These are phyloP conservation scores for Lasioglossum albipes DNA, from an alignment of 1,140 invertebrate species.

Conservation along the genomic window DNA sequence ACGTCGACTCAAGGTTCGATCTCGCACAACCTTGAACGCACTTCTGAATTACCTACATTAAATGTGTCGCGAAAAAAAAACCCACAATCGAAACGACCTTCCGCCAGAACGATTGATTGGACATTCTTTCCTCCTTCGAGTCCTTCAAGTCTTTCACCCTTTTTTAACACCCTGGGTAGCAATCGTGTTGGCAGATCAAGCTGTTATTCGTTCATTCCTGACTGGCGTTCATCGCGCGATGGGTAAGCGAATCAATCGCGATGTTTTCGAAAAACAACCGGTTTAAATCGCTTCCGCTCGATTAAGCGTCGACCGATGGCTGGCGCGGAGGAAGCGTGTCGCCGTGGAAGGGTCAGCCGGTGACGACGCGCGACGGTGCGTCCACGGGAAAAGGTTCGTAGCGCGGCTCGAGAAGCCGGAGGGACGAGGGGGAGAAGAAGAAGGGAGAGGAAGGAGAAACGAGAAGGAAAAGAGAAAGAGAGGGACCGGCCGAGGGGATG, in stretches of 20 bases:
- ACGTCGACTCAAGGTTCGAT: no score
- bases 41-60: no score
- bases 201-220: no score
- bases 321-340: background rate
- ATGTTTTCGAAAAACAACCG: background rate
- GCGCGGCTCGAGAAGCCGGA: background rate
- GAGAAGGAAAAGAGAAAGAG: background rate
- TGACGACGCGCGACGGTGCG: background rate
- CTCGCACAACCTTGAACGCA: no score
- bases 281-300: background rate
- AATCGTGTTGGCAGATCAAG: no score
- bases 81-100: no score
- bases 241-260: background rate
- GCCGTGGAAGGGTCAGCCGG: background rate
- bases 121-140: no score
- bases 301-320: background rate
- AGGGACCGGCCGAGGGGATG: conserved; percentile 3
- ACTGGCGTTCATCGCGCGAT: background rate
- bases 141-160: no score
- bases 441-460: conserved; percentile 21
- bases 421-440: background rate
- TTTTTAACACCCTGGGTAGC: no score
- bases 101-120: no score
- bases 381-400: background rate
- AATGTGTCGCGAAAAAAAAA: no score